phyloP scores from a whole-genome alignment of 2,113 vertebrate species.

The Pedetes capensis region DNA sequence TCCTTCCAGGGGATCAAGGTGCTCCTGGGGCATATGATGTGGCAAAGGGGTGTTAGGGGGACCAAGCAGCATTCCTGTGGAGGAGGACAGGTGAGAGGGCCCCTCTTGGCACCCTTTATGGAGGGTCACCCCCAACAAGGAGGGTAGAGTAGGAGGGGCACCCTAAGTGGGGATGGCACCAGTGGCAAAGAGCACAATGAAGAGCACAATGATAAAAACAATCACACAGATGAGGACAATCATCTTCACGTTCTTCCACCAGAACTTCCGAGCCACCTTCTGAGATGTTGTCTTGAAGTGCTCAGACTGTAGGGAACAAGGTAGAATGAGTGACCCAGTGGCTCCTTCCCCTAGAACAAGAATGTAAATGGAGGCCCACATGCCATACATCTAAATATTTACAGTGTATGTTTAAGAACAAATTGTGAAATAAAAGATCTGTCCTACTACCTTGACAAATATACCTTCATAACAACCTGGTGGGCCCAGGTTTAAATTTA shows the following conservation, averaged over 20 bases:
- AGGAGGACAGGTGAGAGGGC: background rate
- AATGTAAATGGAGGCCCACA: background rate
- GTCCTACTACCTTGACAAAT: background rate
- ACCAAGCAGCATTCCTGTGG: background rate
- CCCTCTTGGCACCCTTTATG: background rate
- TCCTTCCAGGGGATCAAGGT: background rate
- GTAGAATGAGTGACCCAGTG: background rate
- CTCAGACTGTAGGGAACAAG: conserved; percentile 87
- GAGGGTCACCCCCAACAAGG: background rate
- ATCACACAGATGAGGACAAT: conserved; percentile 88
- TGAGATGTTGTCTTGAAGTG: conserved; percentile 95
- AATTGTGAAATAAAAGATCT: background rate
- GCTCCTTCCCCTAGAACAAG: background rate
- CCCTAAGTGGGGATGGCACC: conserved; percentile 86
- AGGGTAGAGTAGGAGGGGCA: background rate
- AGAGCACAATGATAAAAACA: conserved; percentile 86
- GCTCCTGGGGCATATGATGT: background rate
- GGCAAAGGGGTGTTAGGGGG: background rate
- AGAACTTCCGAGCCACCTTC: conserved; percentile 93
- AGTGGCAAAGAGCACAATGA: conserved; percentile 92
- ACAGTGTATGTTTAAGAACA: background rate
- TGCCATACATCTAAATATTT: background rate
- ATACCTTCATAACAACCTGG: background rate
- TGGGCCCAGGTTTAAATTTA: background rate
- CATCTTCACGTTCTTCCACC: conserved; percentile 97